A percentile compares a stretch with the other conserved stretches of the same genome.
Conservation (phyloP, 2,113 vertebrate genomes). For the Pomatostomus ruficeps region DNA sequence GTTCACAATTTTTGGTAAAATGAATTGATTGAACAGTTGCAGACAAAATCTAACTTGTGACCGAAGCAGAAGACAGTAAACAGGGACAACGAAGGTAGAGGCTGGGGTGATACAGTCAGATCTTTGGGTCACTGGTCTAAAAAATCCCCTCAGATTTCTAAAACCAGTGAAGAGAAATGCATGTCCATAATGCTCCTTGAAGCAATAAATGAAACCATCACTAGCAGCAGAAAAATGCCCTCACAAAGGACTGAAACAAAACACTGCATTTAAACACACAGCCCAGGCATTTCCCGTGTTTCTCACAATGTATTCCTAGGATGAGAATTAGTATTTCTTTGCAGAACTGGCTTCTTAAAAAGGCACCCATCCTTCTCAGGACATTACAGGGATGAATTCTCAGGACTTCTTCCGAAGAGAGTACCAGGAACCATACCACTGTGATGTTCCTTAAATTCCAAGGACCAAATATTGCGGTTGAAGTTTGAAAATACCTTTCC, state of each 20-base stretch:
- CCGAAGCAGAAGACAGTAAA: neutral
- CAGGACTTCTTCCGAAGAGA: neutral
- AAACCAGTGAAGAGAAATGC: neutral
- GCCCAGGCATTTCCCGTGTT: neutral
- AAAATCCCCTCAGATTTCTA: neutral
- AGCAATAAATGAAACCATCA: neutral
- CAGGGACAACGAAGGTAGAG: neutral
- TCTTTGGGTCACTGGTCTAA: neutral
- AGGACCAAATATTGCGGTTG: neutral
- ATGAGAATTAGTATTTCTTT: neutral
- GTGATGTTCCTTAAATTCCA: neutral
- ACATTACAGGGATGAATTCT: neutral
- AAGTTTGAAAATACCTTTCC: neutral
- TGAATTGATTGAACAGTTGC: slow-evolving; percentile 30
- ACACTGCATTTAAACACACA: neutral
- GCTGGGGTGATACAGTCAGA: neutral
- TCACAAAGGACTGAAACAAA: neutral
- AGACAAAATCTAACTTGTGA: neutral
- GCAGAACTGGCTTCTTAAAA: neutral
- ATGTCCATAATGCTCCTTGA: neutral
- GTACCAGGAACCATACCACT: neutral
- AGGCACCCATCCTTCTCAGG: neutral
- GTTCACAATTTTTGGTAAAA: slow-evolving; percentile 49
- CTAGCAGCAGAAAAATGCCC: neutral
- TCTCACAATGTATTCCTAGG: neutral